Evolutionary conservation across 2,113 vertebrate species (phyloP), one percentile per base, ranked within the genome.

Genomic region (Passer montanus): DNA sequence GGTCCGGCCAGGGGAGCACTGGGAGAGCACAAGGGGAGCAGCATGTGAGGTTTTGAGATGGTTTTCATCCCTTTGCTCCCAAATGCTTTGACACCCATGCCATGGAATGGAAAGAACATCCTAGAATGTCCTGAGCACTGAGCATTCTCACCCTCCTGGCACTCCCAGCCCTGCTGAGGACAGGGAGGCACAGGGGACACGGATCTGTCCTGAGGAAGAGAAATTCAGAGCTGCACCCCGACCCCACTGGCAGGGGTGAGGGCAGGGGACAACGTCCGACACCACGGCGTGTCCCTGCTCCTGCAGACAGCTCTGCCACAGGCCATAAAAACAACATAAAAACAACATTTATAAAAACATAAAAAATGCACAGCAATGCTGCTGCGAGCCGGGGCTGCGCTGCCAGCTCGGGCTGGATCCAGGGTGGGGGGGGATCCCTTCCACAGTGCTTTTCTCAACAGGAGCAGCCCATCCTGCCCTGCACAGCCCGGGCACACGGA

Each of bases 251-350:
- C 35, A 53, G 52, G 28, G 30, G 4, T 31, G 52, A 53, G 28
- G 28, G 52, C 52, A 55, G 73, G 62, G 60, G 77, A 66, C 68
- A 55, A 18, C 28, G 52, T 33, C 35, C 73, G 56, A 30, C 47
- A 37, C 15, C 33, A 13, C 0, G 0, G 53, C 70, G 19, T 0
- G 0, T 6, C 6, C 1, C 3, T 11, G 39, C 43, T 88, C 26
- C 68, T 70, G 19, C 87, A 76, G 78, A 33, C 50, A 35, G 66
- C 55, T 73, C 77, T 2, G 10, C 59, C 79, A 66, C 30, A 0
- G 79, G 83, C 75, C 43, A 8, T 41, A 41, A 41, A 41, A 41
- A 41, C 6, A 41, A 41, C 41, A 41, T 41, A 41, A 13, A 37
- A 37, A 37, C 35, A 37, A 37, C 39, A 39, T 10, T 11, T 39